These are phyloP conservation scores for Nesometra sesokonis DNA, from an alignment of 35 echinoderm and acorn worm genomes.

Conservation along the genomic window DNA sequence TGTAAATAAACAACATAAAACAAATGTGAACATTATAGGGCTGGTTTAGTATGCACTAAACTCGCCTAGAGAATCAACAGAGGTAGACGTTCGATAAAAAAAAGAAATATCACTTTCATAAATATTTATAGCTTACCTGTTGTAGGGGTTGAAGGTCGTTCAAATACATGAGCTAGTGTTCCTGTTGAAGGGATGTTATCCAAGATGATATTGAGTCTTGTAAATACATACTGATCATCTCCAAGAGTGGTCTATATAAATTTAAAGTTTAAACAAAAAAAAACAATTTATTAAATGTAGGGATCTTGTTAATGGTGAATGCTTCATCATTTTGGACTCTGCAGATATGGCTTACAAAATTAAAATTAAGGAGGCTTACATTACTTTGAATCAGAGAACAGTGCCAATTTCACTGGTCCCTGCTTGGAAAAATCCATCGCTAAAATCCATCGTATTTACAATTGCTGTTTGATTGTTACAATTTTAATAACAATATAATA, in stretches of 20 bases:
- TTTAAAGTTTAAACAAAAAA: neutral
- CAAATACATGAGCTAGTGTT: slow-evolving; percentile 65
- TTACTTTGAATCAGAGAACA: too few species aligned
- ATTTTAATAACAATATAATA: too few species aligned
- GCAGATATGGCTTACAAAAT: too few species aligned
- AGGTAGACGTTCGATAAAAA: too few species aligned
- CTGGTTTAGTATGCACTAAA: neutral
- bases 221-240: slow-evolving; percentile 95
- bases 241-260: slow-evolving; percentile 59
- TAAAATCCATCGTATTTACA: too few species aligned
- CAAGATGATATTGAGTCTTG: slow-evolving; percentile 67
- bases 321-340: too few species aligned
- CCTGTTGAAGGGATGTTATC: slow-evolving; percentile 81
- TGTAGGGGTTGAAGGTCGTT: slow-evolving; percentile 63
- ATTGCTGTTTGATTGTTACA: too few species aligned
- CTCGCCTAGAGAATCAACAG: neutral
- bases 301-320: neutral
- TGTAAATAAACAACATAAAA: too few species aligned
- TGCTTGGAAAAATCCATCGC: too few species aligned
- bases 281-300: neutral
- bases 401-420: too few species aligned
- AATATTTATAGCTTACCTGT: slow-evolving; percentile 36
- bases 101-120: too few species aligned
- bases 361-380: too few species aligned
- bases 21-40: neutral